A percentile compares a stretch with the other conserved stretches of the same genome.
phyloP scores from a whole-genome alignment of 2,797 vertebrate species.

The Gymnoscopelus braueri region DNA sequence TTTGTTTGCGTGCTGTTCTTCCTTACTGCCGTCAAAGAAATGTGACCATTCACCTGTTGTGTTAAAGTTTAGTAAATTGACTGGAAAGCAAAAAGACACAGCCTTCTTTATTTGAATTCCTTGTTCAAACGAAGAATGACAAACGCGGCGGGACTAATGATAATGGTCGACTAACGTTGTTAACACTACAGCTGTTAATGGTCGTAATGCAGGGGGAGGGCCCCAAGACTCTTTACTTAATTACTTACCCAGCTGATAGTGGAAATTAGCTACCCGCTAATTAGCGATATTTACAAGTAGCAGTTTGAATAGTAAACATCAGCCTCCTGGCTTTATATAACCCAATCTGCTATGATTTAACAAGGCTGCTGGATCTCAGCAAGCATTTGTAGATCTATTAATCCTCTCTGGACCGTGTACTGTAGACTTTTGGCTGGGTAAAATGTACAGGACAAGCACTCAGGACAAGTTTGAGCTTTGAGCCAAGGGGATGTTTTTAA shows the following conservation, averaged over 20 bases:
- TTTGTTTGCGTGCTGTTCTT: too few species aligned
- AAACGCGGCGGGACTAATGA: conserved; percentile 1
- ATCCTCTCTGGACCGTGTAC: too few species aligned
- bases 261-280: conserved; percentile 61
- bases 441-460: too few species aligned
- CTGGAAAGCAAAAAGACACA: too few species aligned
- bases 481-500: too few species aligned
- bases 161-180: conserved; percentile 44
- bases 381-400: background rate
- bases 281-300: conserved; percentile 49
- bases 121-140: conserved; percentile 38
- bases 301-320: conserved; percentile 14
- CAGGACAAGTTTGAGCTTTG: too few species aligned
- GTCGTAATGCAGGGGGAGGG: conserved; percentile 50
- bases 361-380: conserved; percentile 5
- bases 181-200: conserved; percentile 44
- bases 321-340: background rate
- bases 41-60: too few species aligned
- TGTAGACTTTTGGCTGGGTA: too few species aligned
- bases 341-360: background rate
- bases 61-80: too few species aligned
- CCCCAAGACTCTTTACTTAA: conserved; percentile 45
- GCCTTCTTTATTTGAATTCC: conserved; percentile 13
- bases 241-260: conserved; percentile 59
- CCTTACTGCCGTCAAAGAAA: too few species aligned